These are phyloP conservation scores for Amphilophus citrinellus DNA, from an alignment of 2,113 vertebrate genomes.

Conservation along the genomic window DNA sequence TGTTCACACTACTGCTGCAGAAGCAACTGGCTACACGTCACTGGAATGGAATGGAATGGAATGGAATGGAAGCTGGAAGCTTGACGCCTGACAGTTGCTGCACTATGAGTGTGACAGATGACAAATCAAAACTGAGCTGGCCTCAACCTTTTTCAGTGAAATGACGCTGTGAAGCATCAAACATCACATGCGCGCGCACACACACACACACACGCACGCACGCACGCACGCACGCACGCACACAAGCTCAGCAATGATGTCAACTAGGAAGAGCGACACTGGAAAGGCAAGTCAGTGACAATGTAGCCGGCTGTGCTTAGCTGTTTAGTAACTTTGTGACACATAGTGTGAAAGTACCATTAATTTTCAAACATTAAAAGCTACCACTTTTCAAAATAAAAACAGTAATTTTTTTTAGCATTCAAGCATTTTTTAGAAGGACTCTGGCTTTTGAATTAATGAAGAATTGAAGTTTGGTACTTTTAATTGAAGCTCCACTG, in stretches of 20 bases:
- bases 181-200: background rate
- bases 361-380: background rate
- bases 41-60: background rate
- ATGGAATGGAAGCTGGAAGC: background rate
- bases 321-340: too few relatives aligned
- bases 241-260: background rate
- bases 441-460: background rate
- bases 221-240: background rate
- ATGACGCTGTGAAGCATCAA: background rate
- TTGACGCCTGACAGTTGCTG: background rate
- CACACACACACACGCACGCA: background rate
- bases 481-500: background rate
- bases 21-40: constrained; percentile 1
- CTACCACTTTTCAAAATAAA: too few relatives aligned
- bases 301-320: too few relatives aligned
- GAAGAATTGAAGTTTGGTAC: background rate
- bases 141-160: background rate
- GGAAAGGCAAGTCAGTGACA: too few relatives aligned
- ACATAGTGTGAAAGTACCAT: background rate
- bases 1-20: background rate
- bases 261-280: background rate
- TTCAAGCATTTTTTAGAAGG: background rate
- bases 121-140: background rate
- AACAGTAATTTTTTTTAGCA: background rate
- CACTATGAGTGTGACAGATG: background rate